phyloP scores from a whole-genome alignment of 2,797 vertebrate genomes.

The Capromys pilorides region DNA sequence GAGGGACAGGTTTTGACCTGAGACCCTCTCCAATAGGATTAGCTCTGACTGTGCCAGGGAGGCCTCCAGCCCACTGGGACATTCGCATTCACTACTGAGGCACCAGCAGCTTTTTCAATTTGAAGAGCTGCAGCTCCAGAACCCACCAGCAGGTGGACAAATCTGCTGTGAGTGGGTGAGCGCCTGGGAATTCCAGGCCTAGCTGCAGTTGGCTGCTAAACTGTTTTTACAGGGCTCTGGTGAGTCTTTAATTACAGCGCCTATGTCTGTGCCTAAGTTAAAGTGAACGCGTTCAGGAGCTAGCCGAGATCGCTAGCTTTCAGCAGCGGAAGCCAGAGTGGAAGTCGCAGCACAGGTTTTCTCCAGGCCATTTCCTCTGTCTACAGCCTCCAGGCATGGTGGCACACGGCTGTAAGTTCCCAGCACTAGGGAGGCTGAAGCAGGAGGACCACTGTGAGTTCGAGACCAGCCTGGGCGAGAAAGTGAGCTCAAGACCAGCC shows the following conservation, averaged over 20 bases:
- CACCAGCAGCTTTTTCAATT: neutral
- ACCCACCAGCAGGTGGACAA: neutral
- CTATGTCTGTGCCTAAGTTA: neutral
- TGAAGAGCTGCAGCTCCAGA: neutral
- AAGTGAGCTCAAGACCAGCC: too few relatives aligned
- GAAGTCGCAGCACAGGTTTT: accelerated
- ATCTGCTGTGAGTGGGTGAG: neutral
- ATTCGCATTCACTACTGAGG: neutral
- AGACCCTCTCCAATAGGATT: neutral
- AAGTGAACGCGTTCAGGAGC: neutral
- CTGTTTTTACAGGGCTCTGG: neutral
- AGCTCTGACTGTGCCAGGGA: neutral
- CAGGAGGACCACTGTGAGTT: neutral
- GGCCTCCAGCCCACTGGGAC: neutral
- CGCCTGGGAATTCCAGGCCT: neutral
- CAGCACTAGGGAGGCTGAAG: too few relatives aligned
- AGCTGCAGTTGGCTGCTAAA: neutral
- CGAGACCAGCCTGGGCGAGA: too few relatives aligned
- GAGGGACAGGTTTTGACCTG: neutral
- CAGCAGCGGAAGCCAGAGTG: neutral
- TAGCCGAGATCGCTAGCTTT: accelerated
- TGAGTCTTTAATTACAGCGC: neutral
- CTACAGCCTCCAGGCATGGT: neutral
- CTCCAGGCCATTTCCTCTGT: neutral
- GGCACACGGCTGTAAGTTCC: too few relatives aligned